Percentiles rank a stretch among this genome's conserved stretches.
Evolutionary conservation across 2,888 invertebrate genomes (phyloP).

Genomic region (Lordiphosa fenestrarum): DNA sequence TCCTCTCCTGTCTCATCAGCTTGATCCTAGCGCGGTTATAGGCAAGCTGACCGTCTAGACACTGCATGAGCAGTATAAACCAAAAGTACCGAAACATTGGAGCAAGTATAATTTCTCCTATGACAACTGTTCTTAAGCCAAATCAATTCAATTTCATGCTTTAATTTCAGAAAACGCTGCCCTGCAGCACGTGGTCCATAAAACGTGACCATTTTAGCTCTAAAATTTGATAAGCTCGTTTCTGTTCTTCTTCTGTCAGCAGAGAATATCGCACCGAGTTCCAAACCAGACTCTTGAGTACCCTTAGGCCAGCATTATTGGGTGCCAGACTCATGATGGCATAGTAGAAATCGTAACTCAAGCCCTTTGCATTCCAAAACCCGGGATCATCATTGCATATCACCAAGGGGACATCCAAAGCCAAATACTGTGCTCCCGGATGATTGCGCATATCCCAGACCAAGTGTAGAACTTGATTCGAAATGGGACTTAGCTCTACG

Average conservation of each 20-base stretch:
- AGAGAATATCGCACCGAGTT: slow-evolving; percentile 82
- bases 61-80: too few relatives aligned
- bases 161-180: slow-evolving; percentile 51
- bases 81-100: too few relatives aligned
- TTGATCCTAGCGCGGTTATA: too few relatives aligned
- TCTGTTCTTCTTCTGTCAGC: slow-evolving; percentile 57
- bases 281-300: slow-evolving; percentile 84
- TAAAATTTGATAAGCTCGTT: slow-evolving; percentile 56
- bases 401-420: slow-evolving; percentile 83
- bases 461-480: slow-evolving; percentile 81
- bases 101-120: too few relatives aligned
- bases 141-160: slow-evolving; percentile 1
- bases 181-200: slow-evolving; percentile 64
- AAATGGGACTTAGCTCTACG: slow-evolving; percentile 79
- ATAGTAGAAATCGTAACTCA: slow-evolving; percentile 86
- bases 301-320: slow-evolving; percentile 82
- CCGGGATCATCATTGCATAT: slow-evolving; percentile 85
- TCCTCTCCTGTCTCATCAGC: too few relatives aligned
- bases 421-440: slow-evolving; percentile 82
- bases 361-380: slow-evolving; percentile 83
- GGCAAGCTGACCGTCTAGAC: too few relatives aligned
- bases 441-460: slow-evolving; percentile 85
- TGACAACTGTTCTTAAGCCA: too few relatives aligned
- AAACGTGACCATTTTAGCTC: slow-evolving; percentile 73
- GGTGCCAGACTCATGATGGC: slow-evolving; percentile 85